A percentile compares a stretch with the other conserved stretches of the same genome.
Conservation (phyloP, 2,113 vertebrate species). For the Athene noctua region DNA sequence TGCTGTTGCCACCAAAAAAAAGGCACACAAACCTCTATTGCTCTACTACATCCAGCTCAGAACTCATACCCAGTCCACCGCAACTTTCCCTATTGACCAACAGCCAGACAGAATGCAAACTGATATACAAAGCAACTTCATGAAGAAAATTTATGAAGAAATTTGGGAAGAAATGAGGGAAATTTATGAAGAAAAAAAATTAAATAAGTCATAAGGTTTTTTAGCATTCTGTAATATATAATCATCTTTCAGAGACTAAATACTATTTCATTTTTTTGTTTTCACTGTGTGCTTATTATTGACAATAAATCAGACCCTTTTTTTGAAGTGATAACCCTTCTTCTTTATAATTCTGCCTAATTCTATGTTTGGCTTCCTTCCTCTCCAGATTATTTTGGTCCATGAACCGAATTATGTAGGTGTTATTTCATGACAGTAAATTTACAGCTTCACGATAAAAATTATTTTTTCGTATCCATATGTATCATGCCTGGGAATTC, state of each 20-base stretch:
- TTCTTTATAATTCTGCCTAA: neutral
- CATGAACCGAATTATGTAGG: neutral
- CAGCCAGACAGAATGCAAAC: neutral
- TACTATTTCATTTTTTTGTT: accelerated
- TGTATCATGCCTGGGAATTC: neutral
- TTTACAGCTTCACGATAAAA: neutral
- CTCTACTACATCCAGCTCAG: neutral
- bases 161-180: neutral
- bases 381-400: neutral
- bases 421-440: neutral
- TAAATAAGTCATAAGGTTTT: neutral
- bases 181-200: neutral
- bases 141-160: neutral
- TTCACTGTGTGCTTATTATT: neutral
- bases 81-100: neutral
- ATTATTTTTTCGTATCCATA: neutral
- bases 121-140: neutral
- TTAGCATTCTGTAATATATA: neutral
- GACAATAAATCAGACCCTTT: neutral
- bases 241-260: neutral
- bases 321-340: neutral
- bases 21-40: accelerated
- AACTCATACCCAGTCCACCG: neutral
- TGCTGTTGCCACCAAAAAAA: neutral
- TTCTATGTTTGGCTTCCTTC: neutral